These are phyloP conservation scores for Nixonia krombeini DNA, from an alignment of 1,140 invertebrate genomes.

Conservation along the genomic window DNA sequence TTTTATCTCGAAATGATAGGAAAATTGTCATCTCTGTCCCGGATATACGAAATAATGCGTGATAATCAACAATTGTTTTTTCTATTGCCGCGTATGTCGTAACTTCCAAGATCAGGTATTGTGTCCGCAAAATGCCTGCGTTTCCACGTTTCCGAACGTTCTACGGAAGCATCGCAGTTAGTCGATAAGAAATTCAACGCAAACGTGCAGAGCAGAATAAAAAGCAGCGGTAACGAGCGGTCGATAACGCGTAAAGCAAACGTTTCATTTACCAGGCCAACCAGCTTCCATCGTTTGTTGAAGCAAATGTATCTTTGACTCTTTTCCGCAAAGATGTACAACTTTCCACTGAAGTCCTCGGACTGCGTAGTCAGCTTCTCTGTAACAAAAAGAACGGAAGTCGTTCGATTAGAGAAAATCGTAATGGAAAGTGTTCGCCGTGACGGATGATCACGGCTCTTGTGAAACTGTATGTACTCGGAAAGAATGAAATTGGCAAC, in stretches of 20 bases:
- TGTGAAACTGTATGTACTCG: too few species aligned
- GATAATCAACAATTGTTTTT: too few species aligned
- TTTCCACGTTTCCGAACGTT: neutral
- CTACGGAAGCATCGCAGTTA: neutral
- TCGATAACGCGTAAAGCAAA: constrained; percentile 5
- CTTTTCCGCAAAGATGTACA: constrained; percentile 74
- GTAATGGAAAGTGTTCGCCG: too few species aligned
- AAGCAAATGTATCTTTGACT: constrained; percentile 74
- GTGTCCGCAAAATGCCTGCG: neutral
- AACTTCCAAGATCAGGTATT: too few species aligned
- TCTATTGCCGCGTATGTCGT: too few species aligned
- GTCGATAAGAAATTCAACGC: neutral
- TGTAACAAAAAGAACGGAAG: constrained; percentile 64
- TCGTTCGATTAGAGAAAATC: too few species aligned
- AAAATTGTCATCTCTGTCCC: too few species aligned
- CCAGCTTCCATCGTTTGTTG: constrained; percentile 73
- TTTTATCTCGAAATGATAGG: too few species aligned
- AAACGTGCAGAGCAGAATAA: neutral
- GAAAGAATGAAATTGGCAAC: too few species aligned
- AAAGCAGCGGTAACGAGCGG: neutral
- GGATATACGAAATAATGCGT: too few species aligned
- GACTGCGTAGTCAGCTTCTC: constrained; percentile 74
- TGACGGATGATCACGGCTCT: too few species aligned
- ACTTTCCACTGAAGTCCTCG: constrained; percentile 68
- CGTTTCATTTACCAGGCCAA: constrained; percentile 70